Evolutionary conservation across 2,797 vertebrate species (phyloP).

Genomic region (Oophaga sylvatica): DNA sequence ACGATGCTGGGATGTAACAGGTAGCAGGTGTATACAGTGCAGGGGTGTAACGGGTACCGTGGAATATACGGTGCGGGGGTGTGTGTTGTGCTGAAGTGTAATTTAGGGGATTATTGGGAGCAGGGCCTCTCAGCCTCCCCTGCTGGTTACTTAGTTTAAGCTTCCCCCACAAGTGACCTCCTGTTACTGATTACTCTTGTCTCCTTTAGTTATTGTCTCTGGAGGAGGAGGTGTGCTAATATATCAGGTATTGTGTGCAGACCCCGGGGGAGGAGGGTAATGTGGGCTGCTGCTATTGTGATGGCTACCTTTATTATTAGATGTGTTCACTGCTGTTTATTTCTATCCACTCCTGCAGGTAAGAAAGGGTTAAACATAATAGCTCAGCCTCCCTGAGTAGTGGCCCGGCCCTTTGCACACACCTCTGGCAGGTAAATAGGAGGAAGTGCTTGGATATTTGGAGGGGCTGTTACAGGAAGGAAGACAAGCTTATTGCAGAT

Average conservation of each 20-base stretch:
- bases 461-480: conserved; percentile 10
- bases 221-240: neutral
- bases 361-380: neutral
- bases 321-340: neutral
- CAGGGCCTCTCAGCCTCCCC: too few species aligned
- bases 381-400: neutral
- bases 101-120: too few species aligned
- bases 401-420: neutral
- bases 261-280: neutral
- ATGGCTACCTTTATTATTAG: neutral
- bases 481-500: neutral
- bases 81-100: too few species aligned
- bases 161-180: neutral
- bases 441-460: conserved; percentile 56
- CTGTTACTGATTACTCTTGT: neutral
- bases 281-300: too few species aligned
- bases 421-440: conserved; percentile 41
- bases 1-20: too few species aligned
- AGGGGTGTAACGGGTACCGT: too few species aligned
- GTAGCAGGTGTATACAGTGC: too few species aligned
- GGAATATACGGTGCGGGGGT: too few species aligned
- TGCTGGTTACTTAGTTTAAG: too few species aligned
- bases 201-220: neutral
- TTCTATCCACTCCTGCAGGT: neutral
- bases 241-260: neutral